phyloP scores from a whole-genome alignment of 2,113 vertebrate species.

The Sminthopsis crassicaudata region DNA sequence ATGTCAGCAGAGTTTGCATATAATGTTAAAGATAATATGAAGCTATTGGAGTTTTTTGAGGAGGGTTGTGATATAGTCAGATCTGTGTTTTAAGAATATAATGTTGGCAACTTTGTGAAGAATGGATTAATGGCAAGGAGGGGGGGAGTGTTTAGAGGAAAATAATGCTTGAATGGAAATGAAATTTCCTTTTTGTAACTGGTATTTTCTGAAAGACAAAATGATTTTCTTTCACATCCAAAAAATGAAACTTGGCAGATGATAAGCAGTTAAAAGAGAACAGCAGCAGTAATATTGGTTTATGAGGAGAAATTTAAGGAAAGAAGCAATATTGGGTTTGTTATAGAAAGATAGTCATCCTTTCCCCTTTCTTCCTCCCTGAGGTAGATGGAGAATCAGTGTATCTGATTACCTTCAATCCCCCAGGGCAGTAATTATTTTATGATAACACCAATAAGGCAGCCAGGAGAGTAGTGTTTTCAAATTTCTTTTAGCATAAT shows the following conservation, averaged over 20 bases:
- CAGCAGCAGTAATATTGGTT: constrained; percentile 67
- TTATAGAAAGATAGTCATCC: constrained; percentile 80
- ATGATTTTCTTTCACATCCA: constrained; percentile 48
- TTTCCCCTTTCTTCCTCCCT: constrained; percentile 28
- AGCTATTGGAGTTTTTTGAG: neutral
- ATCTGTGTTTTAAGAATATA: neutral
- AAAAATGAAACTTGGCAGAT: constrained; percentile 52
- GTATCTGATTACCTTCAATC: constrained; percentile 79
- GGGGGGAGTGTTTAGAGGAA: neutral
- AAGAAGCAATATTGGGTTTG: constrained; percentile 71
- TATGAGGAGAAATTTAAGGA: constrained; percentile 75
- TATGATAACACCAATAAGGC: constrained; percentile 70
- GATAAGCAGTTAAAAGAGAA: constrained; percentile 66
- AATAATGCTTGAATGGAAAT: neutral
- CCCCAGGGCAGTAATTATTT: constrained; percentile 84
- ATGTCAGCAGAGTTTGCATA: neutral
- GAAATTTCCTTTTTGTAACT: neutral
- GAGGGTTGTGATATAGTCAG: neutral
- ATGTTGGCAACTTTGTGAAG: neutral
- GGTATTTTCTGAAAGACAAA: constrained; percentile 8
- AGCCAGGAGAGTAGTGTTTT: constrained; percentile 76
- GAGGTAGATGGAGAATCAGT: constrained; percentile 68
- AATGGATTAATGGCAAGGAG: neutral
- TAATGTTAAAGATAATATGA: neutral
- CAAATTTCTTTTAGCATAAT: constrained; percentile 79